Conservation (phyloP, 2,797 vertebrate genomes). For the Hydrolagus colliei region DNA sequence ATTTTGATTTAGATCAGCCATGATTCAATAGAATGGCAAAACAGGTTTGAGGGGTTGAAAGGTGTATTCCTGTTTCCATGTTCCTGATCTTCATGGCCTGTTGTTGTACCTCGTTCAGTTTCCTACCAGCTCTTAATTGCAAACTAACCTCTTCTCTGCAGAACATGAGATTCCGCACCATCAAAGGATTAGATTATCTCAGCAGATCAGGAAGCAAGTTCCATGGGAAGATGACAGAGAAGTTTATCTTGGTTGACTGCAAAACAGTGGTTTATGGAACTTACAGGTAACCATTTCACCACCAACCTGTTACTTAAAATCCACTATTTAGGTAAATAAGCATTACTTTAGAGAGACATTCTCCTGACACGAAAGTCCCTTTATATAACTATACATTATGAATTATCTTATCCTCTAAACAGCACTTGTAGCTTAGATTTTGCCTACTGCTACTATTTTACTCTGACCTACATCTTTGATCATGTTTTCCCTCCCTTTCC, state of each 20-base stretch:
- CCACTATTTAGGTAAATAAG: no score
- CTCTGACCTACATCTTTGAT: no score
- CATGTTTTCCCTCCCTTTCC: no score
- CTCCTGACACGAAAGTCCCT: no score
- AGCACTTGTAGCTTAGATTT: no score
- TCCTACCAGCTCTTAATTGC: background rate
- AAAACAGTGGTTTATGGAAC: slow-evolving; percentile 86
- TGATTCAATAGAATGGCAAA: background rate
- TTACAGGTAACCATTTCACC: slow-evolving; percentile 78
- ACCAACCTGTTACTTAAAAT: background rate
- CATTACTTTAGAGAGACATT: no score
- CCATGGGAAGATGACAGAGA: slow-evolving; percentile 84
- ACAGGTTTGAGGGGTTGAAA: background rate
- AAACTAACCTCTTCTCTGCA: slow-evolving; percentile 44
- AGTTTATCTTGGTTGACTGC: slow-evolving; percentile 85
- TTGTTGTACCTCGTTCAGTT: no score
- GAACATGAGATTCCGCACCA: slow-evolving; percentile 89
- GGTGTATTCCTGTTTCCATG: background rate
- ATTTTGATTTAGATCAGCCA: background rate
- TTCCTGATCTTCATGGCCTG: background rate
- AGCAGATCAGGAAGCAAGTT: slow-evolving; percentile 89
- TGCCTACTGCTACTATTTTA: no score
- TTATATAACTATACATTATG: no score
- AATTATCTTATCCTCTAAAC: no score
- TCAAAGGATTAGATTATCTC: slow-evolving; percentile 86